Evolutionary conservation across 2,888 invertebrate genomes (phyloP), one percentile per base, ranked within the genome.

Genomic region (Harpalus rubripes): DNA sequence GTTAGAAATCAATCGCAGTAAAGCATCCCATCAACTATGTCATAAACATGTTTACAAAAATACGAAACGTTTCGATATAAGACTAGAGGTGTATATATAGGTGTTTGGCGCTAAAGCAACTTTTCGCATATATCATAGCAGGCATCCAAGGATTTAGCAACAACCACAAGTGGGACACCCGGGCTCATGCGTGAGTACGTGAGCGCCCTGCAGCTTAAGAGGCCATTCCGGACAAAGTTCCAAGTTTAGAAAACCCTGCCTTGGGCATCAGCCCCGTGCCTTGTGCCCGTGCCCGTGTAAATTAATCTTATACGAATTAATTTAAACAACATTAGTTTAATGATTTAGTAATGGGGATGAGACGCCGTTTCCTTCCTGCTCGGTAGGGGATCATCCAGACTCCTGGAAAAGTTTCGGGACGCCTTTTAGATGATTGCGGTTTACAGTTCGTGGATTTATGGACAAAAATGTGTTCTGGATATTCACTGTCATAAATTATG

Each of bases 301-400:
- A 83, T 84, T 84, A 84, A 84, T 78, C 84, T 84, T 65, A 76
- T 76, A 65, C 84, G 65, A 78, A 84, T 84, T 84, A 78, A 84
- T 84, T 84, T 84, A 84, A 78, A 84, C 84, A 84, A 79, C 84
- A 79, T 84, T 84, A 79, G 78, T 79, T 84, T 78, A 84, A 84
- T 79, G 84, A 84, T 84, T 79, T 84, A 84, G 84, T 84, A 84
- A 84, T 84, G 65, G 78, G 32, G 74, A 22, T 32, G 22, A 80
- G 58, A 26, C 7, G 16, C 39, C 22, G 32, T 10, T 59, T 52
- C 7, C 63, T 81, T 26, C 52, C 65, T 52, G 16, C 44, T 15
- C 65, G 3, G 44, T 7, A 41, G 81, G 65, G 6, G 58, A 68
- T 68, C 39, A 68, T 18, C 41, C 61, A 59, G 18, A 61, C 80